Conservation (phyloP, 35 echinoderm and acorn worm species). For the Lytechinus pictus region DNA sequence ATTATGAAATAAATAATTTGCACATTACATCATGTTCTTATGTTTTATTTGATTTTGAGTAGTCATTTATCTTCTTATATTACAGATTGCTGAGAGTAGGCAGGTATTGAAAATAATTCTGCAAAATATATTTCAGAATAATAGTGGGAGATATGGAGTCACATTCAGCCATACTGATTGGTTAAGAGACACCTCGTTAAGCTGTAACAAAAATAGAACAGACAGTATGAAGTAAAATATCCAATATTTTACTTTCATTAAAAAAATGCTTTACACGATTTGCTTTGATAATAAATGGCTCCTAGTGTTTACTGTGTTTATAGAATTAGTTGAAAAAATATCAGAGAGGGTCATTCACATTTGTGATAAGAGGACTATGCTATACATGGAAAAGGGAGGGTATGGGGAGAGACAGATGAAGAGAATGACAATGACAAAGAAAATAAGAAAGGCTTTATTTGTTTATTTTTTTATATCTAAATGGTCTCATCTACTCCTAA, state of each 20-base stretch:
- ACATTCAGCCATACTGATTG: conserved; percentile 67
- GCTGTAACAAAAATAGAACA: background rate
- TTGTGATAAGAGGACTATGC: too few species aligned
- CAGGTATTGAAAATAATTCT: too few species aligned
- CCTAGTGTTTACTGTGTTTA: too few species aligned
- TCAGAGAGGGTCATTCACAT: too few species aligned
- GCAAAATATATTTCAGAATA: background rate
- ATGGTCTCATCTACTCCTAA: too few species aligned
- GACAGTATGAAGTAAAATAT: too few species aligned
- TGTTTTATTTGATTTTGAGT: background rate
- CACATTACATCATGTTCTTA: background rate
- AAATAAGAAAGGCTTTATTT: too few species aligned
- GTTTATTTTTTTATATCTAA: too few species aligned
- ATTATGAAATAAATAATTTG: background rate
- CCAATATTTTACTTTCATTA: background rate
- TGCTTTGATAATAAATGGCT: background rate
- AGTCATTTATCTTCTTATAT: background rate
- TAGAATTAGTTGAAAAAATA: too few species aligned
- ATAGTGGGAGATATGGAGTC: conserved; percentile 49
- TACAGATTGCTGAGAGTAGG: too few species aligned
- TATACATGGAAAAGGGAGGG: too few species aligned
- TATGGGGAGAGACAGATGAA: background rate
- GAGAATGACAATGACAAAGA: background rate
- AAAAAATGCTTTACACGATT: too few species aligned
- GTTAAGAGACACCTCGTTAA: conserved; percentile 38